phyloP scores from a whole-genome alignment of 2,888 invertebrate species.

The Perdita meconis region DNA sequence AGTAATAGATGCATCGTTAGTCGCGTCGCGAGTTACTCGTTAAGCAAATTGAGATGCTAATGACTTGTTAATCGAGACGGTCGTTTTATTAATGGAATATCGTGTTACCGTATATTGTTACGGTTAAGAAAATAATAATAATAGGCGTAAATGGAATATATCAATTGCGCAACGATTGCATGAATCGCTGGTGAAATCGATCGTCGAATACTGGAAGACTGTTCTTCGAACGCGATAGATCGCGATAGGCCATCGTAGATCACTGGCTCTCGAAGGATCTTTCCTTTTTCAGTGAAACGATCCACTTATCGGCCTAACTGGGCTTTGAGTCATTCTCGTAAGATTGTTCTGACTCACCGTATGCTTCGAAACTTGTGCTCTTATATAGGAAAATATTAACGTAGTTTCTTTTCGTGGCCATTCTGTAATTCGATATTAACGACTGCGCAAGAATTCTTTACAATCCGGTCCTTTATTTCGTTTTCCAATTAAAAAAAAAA shows the following conservation, averaged over 20 bases:
- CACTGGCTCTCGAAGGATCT: slow-evolving; percentile 67
- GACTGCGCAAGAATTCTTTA: slow-evolving; percentile 3
- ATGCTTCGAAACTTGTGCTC: slow-evolving; percentile 45
- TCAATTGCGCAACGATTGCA: slow-evolving; percentile 12
- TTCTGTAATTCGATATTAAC: slow-evolving; percentile 33
- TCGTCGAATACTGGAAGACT: slow-evolving; percentile 58
- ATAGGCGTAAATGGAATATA: neutral
- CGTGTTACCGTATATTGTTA: neutral
- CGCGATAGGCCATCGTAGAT: slow-evolving; percentile 49
- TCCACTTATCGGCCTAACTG: slow-evolving; percentile 66
- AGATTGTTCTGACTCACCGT: slow-evolving; percentile 52
- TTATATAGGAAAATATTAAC: slow-evolving; percentile 53
- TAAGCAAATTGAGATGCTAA: neutral
- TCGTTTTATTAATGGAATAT: neutral
- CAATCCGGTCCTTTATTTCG: slow-evolving; percentile 2
- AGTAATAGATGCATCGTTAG: neutral
- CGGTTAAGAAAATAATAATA: neutral
- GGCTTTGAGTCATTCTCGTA: slow-evolving; percentile 63
- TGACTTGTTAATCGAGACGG: neutral
- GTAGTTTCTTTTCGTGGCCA: slow-evolving; percentile 15
- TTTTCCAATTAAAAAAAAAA: too few relatives aligned
- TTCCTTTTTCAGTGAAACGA: slow-evolving; percentile 72
- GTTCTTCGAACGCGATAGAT: slow-evolving; percentile 42
- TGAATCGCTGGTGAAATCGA: slow-evolving; percentile 48
- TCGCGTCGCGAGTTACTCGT: neutral